These are phyloP conservation scores for Onychorhynchus coronatus DNA, from an alignment of 2,113 vertebrate genomes.

Conservation along the genomic window DNA sequence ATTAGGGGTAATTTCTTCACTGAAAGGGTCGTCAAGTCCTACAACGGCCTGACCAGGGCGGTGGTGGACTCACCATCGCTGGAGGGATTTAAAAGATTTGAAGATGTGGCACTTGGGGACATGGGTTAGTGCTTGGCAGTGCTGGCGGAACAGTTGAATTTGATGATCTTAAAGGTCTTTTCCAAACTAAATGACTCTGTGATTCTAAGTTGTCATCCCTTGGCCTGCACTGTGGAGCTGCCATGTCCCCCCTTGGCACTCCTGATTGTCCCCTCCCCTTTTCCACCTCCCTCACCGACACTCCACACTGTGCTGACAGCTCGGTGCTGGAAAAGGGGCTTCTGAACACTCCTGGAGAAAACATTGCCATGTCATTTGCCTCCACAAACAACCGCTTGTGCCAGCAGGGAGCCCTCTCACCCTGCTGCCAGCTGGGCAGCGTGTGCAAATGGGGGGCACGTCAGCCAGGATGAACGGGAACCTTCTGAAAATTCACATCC, in stretches of 20 bases:
- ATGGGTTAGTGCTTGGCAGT: neutral
- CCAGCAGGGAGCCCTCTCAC: neutral
- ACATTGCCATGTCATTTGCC: neutral
- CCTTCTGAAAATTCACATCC: neutral
- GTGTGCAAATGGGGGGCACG: neutral
- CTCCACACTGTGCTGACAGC: rapidly evolving
- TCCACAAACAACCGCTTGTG: neutral
- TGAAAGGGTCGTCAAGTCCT: neutral
- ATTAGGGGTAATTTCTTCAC: neutral
- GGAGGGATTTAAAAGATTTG: neutral
- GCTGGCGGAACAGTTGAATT: neutral
- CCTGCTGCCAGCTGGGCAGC: neutral
- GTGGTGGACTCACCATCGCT: neutral
- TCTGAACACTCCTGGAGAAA: neutral
- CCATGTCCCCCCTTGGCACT: neutral
- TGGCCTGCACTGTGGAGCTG: neutral
- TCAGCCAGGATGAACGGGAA: neutral
- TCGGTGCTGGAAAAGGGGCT: rapidly evolving
- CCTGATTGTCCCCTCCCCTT: rapidly evolving
- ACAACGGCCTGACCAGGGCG: neutral
- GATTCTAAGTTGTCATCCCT: neutral
- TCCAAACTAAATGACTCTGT: neutral
- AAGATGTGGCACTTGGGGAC: neutral
- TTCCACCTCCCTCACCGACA: neutral
- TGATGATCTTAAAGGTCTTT: neutral